Conservation (phyloP, 2,888 invertebrate species). For the Acanthococcus lagerstroemiae region DNA sequence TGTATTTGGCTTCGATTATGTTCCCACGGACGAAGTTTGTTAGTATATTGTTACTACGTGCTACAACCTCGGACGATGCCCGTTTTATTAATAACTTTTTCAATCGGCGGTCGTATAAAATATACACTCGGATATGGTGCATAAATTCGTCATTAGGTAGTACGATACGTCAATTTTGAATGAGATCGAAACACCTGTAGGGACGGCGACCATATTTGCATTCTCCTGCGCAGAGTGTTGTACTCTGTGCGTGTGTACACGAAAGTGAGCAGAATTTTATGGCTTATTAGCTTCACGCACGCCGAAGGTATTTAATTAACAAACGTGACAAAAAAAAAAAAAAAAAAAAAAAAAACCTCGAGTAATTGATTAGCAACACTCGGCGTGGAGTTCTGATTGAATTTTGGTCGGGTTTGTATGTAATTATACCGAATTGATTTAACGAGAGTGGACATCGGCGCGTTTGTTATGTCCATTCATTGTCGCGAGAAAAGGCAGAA, state of each 20-base stretch:
- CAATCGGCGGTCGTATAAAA: background rate
- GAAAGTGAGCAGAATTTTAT: background rate
- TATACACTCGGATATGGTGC: no score
- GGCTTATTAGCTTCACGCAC: background rate
- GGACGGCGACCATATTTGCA: background rate
- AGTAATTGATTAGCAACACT: no score
- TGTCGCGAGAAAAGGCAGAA: no score
- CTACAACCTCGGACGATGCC: constrained; percentile 27
- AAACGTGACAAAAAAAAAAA: no score
- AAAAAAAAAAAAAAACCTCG: no score
- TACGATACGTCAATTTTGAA: background rate
- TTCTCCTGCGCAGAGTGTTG: background rate
- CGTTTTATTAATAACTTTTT: constrained; percentile 7
- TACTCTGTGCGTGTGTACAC: background rate
- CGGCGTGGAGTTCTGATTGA: no score
- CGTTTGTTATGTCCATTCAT: no score
- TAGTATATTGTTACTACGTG: constrained; percentile 27
- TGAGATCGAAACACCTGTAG: background rate
- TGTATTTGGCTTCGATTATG: constrained; percentile 29
- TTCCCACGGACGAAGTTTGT: constrained; percentile 25
- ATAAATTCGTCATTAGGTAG: background rate
- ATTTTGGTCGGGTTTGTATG: no score
- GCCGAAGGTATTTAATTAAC: background rate
- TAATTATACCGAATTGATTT: no score
- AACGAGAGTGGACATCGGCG: no score